Conservation (phyloP, 2,888 invertebrate genomes). For the Oconnorella tubifera region DNA sequence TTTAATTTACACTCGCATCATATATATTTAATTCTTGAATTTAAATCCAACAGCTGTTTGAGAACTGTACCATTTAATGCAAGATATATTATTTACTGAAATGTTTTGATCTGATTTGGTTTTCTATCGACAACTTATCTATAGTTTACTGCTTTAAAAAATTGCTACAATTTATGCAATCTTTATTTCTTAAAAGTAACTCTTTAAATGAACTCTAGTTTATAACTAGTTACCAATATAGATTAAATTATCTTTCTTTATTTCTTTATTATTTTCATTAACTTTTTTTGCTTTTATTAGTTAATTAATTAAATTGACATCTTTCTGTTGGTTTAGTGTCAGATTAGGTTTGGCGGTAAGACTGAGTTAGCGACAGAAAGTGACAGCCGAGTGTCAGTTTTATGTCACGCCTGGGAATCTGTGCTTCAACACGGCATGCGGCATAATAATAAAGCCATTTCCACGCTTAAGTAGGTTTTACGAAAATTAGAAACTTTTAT, state of each 20-base stretch:
- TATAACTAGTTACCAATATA: too few species aligned
- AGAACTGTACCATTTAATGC: too few species aligned
- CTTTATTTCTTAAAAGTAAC: background rate
- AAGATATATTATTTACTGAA: too few species aligned
- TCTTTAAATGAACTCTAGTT: too few species aligned
- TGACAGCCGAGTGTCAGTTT: constrained; percentile 49
- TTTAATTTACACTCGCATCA: too few species aligned
- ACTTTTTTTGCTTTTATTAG: background rate
- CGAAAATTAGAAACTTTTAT: constrained; percentile 1
- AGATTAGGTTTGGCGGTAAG: constrained; percentile 78
- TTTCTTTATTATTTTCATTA: background rate
- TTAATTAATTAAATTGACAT: background rate
- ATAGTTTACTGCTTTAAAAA: too few species aligned
- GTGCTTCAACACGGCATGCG: constrained; percentile 74
- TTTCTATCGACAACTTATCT: too few species aligned
- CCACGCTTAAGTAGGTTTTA: constrained; percentile 55
- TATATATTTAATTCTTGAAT: too few species aligned
- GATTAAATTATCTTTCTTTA: background rate
- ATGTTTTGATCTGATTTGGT: too few species aligned
- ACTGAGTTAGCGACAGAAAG: constrained; percentile 81
- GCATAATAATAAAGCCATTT: constrained; percentile 45
- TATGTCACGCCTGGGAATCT: constrained; percentile 68
- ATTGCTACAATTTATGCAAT: background rate
- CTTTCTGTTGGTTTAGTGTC: constrained; percentile 61
- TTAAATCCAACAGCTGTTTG: too few species aligned